These are phyloP conservation scores for Carabus problematicus DNA, from an alignment of 2,888 invertebrate species.

Conservation along the genomic window DNA sequence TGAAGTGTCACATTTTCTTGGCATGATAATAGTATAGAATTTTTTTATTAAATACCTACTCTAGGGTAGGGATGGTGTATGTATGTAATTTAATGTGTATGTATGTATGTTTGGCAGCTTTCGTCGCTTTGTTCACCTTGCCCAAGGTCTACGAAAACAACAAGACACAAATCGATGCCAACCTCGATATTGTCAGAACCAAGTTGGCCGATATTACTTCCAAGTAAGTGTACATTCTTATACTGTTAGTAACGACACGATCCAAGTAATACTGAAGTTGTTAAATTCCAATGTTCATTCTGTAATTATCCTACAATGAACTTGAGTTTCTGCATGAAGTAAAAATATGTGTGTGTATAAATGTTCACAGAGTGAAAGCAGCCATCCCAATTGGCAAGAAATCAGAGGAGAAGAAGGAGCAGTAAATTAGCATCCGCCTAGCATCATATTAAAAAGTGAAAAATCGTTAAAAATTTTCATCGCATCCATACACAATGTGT, in stretches of 20 bases:
- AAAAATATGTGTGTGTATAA: constrained; percentile 31
- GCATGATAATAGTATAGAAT: no score
- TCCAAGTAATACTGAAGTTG: no score
- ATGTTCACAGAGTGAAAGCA: constrained; percentile 78
- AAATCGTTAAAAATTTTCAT: constrained; percentile 26
- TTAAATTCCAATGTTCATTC: not conserved
- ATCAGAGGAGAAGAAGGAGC: constrained; percentile 83
- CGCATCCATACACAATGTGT: constrained; percentile 23
- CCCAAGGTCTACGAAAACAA: constrained; percentile 97
- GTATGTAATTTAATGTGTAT: not conserved
- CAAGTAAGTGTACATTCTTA: constrained; percentile 71
- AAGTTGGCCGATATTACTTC: constrained; percentile 88
- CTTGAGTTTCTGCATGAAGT: not conserved
- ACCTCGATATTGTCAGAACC: constrained; percentile 84
- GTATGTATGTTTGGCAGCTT: constrained; percentile 65
- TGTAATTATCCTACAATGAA: not conserved
- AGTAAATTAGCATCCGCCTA: constrained; percentile 62
- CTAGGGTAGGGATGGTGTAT: not conserved
- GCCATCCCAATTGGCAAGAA: constrained; percentile 90
- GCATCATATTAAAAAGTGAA: constrained; percentile 22
- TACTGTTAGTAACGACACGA: not conserved
- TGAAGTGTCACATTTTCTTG: no score
- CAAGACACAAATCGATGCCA: constrained; percentile 91
- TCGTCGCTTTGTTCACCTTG: constrained; percentile 91
- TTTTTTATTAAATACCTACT: no score